phyloP scores from a whole-genome alignment of 2,113 vertebrate species.

The Orthonyx spaldingii region DNA sequence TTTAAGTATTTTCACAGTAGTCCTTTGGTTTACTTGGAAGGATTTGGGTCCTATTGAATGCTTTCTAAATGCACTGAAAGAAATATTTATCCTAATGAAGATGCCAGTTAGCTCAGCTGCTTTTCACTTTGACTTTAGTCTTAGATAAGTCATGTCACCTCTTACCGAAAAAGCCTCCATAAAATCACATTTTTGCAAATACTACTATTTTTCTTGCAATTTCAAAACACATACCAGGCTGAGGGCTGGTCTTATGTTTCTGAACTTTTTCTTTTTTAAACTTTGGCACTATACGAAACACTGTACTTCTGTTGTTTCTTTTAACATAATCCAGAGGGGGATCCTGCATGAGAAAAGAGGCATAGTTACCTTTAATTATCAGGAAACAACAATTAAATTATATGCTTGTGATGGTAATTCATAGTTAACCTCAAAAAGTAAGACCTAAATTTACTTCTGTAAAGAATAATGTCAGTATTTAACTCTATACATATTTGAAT shows the following conservation, averaged over 20 bases:
- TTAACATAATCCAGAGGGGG: constrained; percentile 91
- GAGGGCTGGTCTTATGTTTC: constrained; percentile 87
- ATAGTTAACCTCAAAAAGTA: background rate
- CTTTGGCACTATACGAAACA: constrained; percentile 97
- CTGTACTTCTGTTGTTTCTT: constrained; percentile 92
- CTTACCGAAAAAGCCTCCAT: background rate
- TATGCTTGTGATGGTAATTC: background rate
- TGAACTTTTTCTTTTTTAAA: constrained; percentile 95
- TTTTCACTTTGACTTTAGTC: background rate
- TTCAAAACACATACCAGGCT: constrained; percentile 85
- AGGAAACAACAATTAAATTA: background rate
- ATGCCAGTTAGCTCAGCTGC: background rate
- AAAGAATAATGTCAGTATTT: background rate
- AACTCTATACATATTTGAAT: background rate
- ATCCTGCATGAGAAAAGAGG: constrained; percentile 77
- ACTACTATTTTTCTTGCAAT: background rate
- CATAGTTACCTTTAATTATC: background rate
- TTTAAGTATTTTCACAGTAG: background rate
- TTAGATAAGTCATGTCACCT: background rate
- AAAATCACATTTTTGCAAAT: background rate
- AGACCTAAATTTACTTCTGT: background rate
- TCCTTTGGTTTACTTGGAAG: background rate
- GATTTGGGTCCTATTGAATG: background rate
- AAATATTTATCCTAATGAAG: background rate
- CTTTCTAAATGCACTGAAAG: background rate